Base-by-base conservation (phyloP, 2,888 invertebrate genomes). In the Lissocephala sabroskyi region DNA sequence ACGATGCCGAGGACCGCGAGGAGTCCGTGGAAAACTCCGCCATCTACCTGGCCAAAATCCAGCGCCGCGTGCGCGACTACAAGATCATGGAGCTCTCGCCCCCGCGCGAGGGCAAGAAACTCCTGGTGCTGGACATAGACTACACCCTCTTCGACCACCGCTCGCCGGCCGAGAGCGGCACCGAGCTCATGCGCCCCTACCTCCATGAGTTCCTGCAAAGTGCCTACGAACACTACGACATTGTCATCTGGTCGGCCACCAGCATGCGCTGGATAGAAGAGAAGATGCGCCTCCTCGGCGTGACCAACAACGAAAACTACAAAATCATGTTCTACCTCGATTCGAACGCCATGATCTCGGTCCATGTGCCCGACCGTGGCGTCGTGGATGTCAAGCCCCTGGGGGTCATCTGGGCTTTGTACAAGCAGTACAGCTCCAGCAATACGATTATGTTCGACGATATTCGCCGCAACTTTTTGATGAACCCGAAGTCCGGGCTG, bases 381-480 rank as follows among this genome's bases (percentile, higher is more conserved):
- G 91, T 96, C 4, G 91, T 96, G 55, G 94, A 97, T 86, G 97
- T 96, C 0, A 98, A 98, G 86, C 97, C 98, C 0, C 86, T 98
- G 48, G 97, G 96, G 4, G 95, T 98, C 0, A 96, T 98, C 58
- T 98, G 98, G 98, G 97, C 97, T 10, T 94, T 96, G 79, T 97
- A 91, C 80, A 88, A 91, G 1, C 94, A 97, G 79, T 98, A 94
- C 85, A 92, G 89, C 40, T 86, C 92, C 0, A 93, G 92, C 79
- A 98, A 98, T 82, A 98, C 97, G 0, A 96, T 98, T 57, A 98
- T 98, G 97, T 95, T 98, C 74, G 98, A 98, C 80, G 98, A 98
- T 77, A 93, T 97, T 30, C 87, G 97, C 45, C 87, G 97, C 65
- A 98, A 98, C 85, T 98, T 98, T 79, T 89, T 97, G 30, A 97